These are phyloP conservation scores for Zaprionus ornatus DNA, from an alignment of 1,140 invertebrate species.

Conservation along the genomic window DNA sequence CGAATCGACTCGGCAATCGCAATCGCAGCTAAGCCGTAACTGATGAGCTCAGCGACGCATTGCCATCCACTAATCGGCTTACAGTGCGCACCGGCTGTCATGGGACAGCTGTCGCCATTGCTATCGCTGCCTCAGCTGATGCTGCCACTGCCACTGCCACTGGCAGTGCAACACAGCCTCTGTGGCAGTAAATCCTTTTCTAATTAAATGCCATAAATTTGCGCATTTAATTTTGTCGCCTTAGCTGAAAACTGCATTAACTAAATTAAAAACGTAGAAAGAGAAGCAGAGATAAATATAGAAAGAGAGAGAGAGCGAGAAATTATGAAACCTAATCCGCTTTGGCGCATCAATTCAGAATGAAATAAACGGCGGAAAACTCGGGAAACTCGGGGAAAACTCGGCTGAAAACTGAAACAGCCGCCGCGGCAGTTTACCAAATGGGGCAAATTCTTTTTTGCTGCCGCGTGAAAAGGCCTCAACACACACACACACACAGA, in stretches of 20 bases:
- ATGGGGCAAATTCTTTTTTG: background rate
- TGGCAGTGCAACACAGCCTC: constrained; percentile 13
- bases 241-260: constrained; percentile 59
- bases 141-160: constrained; percentile 10
- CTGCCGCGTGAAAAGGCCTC: constrained; percentile 15
- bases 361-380: constrained; percentile 21
- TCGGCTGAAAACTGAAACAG: constrained; percentile 31
- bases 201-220: constrained; percentile 58
- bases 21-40: constrained; percentile 7
- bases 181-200: constrained; percentile 46
- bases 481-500: background rate
- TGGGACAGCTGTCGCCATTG: background rate
- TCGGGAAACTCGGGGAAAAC: constrained; percentile 6
- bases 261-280: constrained; percentile 58
- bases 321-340: constrained; percentile 67
- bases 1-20: background rate
- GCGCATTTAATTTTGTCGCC: constrained; percentile 36
- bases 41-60: constrained; percentile 14
- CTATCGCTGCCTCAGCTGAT: background rate
- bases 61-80: constrained; percentile 26
- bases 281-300: constrained; percentile 9
- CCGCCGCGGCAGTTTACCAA: constrained; percentile 42
- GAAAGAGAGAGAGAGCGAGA: background rate
- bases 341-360: constrained; percentile 66
- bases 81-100: constrained; percentile 5